Percentiles rank a stretch among this genome's conserved stretches.
These are phyloP conservation scores for Laupala kohalensis DNA, from an alignment of 1,140 invertebrate species.

Conservation along the genomic window DNA sequence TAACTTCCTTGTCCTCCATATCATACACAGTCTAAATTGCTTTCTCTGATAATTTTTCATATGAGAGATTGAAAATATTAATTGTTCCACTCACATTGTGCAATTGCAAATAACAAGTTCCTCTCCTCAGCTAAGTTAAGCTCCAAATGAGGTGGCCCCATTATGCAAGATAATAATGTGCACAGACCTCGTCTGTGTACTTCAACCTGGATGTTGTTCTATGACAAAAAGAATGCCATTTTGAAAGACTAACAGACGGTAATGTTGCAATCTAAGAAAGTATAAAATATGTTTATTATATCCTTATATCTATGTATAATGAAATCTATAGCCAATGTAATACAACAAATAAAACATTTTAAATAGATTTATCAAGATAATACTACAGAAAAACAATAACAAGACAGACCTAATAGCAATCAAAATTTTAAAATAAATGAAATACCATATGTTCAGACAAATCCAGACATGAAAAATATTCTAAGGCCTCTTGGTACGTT, in stretches of 20 bases:
- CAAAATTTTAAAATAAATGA: not conserved
- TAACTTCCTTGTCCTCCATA: no score
- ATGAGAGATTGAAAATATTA: no score
- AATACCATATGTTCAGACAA: slow-evolving; percentile 3
- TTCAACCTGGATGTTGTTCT: not conserved
- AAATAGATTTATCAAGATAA: not conserved
- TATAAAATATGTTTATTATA: no score
- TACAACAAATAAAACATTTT: not conserved
- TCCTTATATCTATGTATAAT: no score
- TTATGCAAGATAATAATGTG: slow-evolving; percentile 2
- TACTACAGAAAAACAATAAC: not conserved
- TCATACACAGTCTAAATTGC: no score
- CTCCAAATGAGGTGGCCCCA: slow-evolving; percentile 6
- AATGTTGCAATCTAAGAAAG: no score
- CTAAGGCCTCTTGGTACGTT: slow-evolving; percentile 5
- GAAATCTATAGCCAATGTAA: no score
- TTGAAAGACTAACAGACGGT: not conserved
- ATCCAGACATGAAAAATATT: not conserved
- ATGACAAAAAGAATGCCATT: not conserved
- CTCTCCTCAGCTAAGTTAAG: not conserved
- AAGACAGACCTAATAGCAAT: no score
- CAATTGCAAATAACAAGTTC: slow-evolving; percentile 7
- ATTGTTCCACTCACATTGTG: slow-evolving; percentile 2
- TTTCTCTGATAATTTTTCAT: no score
- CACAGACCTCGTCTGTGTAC: slow-evolving; percentile 2